A percentile compares a stretch with the other conserved stretches of the same genome.
Evolutionary conservation across 2,113 vertebrate genomes (phyloP).

Genomic region (Galbula dea): DNA sequence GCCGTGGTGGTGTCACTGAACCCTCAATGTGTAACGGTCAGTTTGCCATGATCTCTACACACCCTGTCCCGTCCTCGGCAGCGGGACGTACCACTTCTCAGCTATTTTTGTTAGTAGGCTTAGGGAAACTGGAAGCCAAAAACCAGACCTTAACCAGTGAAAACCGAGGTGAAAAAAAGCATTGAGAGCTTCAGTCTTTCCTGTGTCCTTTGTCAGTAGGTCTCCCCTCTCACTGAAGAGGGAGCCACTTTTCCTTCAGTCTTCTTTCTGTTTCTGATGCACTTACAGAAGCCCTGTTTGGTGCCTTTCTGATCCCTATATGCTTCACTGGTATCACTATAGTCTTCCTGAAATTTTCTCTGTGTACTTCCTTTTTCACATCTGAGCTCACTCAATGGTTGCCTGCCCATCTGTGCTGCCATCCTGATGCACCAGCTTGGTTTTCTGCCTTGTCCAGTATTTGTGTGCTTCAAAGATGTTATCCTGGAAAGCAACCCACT

Average conservation of each 20-base stretch:
- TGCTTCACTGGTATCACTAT: not conserved
- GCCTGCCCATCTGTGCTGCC: not conserved
- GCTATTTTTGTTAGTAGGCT: no score
- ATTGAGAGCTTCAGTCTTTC: not conserved
- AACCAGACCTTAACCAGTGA: not conserved
- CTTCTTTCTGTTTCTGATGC: not conserved
- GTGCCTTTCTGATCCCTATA: not conserved
- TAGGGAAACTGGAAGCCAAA: not conserved
- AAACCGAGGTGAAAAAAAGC: not conserved
- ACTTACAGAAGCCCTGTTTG: not conserved
- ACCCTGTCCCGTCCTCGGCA: not conserved
- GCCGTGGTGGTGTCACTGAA: accelerated
- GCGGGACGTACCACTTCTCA: not conserved
- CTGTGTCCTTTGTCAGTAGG: not conserved
- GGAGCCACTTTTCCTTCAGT: not conserved
- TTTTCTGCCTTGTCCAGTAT: not conserved
- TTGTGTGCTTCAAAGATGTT: not conserved
- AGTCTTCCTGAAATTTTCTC: not conserved
- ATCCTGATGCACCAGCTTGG: not conserved
- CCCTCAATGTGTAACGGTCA: not conserved
- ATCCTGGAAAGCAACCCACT: not conserved
- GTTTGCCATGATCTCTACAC: accelerated
- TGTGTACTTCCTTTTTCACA: not conserved
- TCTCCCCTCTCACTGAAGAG: not conserved
- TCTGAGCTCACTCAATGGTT: not conserved